Percentiles rank a stretch among this genome's conserved stretches.
These are phyloP conservation scores for Acipenser transmontanus DNA, from an alignment of 2,797 vertebrate species.

Conservation along the genomic window DNA sequence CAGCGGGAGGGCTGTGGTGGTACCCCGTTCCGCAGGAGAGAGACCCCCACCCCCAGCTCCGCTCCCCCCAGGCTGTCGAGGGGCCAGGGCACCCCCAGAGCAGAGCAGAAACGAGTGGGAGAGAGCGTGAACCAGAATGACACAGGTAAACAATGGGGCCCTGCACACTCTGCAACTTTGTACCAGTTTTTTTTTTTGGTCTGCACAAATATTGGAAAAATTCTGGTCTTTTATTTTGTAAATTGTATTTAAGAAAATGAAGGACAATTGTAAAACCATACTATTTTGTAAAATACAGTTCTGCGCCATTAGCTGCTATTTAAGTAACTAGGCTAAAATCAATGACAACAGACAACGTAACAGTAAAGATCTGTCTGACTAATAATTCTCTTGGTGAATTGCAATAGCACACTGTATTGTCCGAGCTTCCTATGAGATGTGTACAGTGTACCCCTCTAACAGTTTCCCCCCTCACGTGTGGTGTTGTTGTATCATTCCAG, in stretches of 20 bases:
- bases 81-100: slow-evolving; percentile 47
- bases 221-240: no score
- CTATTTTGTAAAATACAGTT: background rate
- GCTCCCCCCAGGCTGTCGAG: slow-evolving; percentile 60
- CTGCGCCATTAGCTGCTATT: background rate
- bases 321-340: no score
- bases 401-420: background rate
- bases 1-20: slow-evolving; percentile 58
- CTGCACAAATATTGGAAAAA: no score
- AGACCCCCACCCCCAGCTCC: slow-evolving; percentile 41
- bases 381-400: background rate
- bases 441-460: background rate
- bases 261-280: no score
- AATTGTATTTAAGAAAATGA: no score
- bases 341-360: no score
- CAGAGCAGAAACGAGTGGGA: slow-evolving; percentile 33
- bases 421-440: background rate
- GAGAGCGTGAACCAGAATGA: slow-evolving; percentile 47
- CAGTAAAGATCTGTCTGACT: background rate
- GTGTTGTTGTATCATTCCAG: slow-evolving; percentile 19
- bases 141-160: slow-evolving; percentile 30
- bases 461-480: slow-evolving; percentile 4
- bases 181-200: no score
- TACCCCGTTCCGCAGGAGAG: slow-evolving; percentile 60
- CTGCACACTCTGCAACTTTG: slow-evolving; percentile 8